Conservation (phyloP, 2,888 invertebrate genomes). For the Stenurella melanura region DNA sequence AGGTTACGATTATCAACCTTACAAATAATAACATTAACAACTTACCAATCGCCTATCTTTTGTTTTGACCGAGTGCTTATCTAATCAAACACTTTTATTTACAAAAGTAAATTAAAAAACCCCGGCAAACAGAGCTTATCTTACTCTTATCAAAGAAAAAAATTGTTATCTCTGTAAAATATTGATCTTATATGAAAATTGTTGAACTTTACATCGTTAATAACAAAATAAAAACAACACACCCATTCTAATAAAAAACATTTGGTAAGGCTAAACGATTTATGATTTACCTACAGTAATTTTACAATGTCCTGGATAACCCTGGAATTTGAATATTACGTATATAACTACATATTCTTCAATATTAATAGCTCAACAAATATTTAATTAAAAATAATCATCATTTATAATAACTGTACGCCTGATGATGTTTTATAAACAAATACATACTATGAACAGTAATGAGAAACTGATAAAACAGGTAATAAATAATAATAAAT, state of each 20-base stretch:
- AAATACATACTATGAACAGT: neutral
- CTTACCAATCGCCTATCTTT: neutral
- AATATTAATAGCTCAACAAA: neutral
- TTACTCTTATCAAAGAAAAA: neutral
- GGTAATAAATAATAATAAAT: neutral
- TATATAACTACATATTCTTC: neutral
- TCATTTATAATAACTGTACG: neutral
- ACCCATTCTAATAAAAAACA: neutral
- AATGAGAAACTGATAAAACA: neutral
- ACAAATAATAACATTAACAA: too few relatives aligned
- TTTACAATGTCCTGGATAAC: constrained; percentile 7
- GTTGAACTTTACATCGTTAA: neutral
- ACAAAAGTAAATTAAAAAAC: neutral
- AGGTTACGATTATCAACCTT: too few relatives aligned
- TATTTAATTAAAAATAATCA: neutral
- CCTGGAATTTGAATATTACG: neutral
- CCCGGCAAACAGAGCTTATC: neutral
- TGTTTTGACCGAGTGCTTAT: neutral
- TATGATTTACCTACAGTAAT: neutral
- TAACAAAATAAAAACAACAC: neutral
- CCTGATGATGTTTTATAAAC: too few relatives aligned
- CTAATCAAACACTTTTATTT: neutral
- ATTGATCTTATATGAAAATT: neutral
- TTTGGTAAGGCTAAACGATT: neutral
- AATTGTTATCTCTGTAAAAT: neutral